Evolutionary conservation across 1,140 invertebrate genomes (phyloP).

Genomic region (Cyclargus thomasi): DNA sequence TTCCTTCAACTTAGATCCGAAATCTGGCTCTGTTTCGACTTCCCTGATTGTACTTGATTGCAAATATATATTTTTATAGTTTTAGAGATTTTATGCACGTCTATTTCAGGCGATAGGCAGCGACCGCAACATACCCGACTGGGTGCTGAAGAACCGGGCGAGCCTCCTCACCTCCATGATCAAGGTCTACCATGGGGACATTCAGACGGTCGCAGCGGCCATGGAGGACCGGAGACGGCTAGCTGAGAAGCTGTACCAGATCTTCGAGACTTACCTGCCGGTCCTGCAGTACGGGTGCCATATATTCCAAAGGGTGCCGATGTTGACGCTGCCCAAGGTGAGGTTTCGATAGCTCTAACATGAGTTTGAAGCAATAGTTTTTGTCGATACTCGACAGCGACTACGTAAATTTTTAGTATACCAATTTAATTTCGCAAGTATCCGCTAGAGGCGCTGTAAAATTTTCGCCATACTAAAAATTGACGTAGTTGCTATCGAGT

Average conservation of each 20-base stretch:
- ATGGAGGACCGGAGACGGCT: conserved; percentile 80
- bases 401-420: too few species aligned
- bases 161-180: conserved; percentile 82
- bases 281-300: conserved; percentile 85
- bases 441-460: too few species aligned
- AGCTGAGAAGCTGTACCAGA: conserved; percentile 85
- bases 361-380: too few species aligned
- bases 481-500: too few species aligned
- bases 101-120: conserved; percentile 83
- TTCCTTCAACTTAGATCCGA: too few species aligned
- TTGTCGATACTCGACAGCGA: too few species aligned
- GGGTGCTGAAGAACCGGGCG: conserved; percentile 84
- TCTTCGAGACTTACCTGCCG: conserved; percentile 89
- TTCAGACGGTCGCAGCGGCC: conserved; percentile 79
- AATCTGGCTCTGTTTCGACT: too few species aligned
- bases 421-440: too few species aligned
- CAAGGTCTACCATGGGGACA: conserved; percentile 86
- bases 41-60: too few species aligned
- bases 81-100: too few species aligned
- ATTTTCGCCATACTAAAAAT: too few species aligned
- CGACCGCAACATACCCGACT: conserved; percentile 88
- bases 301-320: conserved; percentile 86
- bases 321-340: conserved; percentile 86
- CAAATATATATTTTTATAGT: too few species aligned
- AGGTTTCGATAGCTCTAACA: background rate